phyloP scores from a whole-genome alignment of 2,797 vertebrate genomes.

The Acrossocheilus wenchowensis region DNA sequence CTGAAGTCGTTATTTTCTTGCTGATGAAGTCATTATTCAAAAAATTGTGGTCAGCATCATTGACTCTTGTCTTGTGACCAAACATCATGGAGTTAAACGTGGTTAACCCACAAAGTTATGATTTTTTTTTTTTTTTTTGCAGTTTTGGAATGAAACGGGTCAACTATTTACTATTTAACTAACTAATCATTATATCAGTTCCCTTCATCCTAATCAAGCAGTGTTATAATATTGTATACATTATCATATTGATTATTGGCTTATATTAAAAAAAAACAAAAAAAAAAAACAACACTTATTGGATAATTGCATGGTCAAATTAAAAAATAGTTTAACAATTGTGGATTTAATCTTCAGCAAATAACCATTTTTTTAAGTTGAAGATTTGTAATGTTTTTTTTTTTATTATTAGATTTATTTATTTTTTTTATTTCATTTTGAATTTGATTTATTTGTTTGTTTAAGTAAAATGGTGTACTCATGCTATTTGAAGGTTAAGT shows the following conservation, averaged over 20 bases:
- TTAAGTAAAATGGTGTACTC: background rate
- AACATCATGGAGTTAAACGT: background rate
- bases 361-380: too few species aligned
- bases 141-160: background rate
- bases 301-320: too few species aligned
- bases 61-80: background rate
- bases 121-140: background rate
- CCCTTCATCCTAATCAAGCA: background rate
- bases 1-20: background rate
- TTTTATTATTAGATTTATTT: too few species aligned
- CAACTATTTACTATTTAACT: background rate
- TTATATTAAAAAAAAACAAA: too few species aligned
- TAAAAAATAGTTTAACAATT: too few species aligned
- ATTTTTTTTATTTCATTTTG: too few species aligned
- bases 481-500: too few species aligned
- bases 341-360: too few species aligned
- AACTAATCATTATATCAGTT: background rate
- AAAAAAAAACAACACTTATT: too few species aligned
- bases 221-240: too few species aligned
- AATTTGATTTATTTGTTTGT: background rate
- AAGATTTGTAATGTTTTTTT: too few species aligned
- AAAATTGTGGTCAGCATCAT: background rate
- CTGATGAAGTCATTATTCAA: background rate
- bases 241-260: too few species aligned
- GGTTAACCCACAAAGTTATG: background rate